These are phyloP conservation scores for Parazoanthus atlanticus DNA, from an alignment of 92 coral and sea anemone species.

Conservation along the genomic window DNA sequence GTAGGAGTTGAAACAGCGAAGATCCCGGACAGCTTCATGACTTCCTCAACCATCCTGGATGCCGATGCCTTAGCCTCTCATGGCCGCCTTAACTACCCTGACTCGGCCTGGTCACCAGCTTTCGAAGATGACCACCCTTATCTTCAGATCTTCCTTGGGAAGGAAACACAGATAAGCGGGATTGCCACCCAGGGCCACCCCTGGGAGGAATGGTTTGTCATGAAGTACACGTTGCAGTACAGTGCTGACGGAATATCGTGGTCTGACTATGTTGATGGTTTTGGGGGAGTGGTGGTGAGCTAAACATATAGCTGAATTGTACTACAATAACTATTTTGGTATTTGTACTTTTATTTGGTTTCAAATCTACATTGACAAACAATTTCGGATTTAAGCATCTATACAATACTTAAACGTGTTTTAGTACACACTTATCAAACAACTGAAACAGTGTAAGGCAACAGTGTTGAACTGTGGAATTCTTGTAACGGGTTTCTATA, in stretches of 20 bases:
- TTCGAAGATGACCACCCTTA: conserved; percentile 51
- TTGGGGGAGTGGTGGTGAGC: conserved; percentile 60
- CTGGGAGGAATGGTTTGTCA: conserved; percentile 68
- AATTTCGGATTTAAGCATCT: too few species aligned
- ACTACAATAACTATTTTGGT: too few species aligned
- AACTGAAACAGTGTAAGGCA: too few species aligned
- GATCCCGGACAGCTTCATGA: conserved; percentile 57
- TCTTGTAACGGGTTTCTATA: too few species aligned
- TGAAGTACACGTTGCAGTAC: conserved; percentile 57
- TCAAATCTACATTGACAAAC: too few species aligned
- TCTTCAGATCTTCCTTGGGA: conserved; percentile 68
- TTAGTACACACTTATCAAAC: too few species aligned
- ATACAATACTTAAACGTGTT: too few species aligned
- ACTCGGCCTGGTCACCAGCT: conserved; percentile 59
- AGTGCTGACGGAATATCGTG: conserved; percentile 60
- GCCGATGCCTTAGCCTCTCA: conserved; percentile 40
- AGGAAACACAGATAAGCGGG: conserved; percentile 63
- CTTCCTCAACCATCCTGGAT: conserved; percentile 57
- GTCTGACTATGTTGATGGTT: conserved; percentile 59
- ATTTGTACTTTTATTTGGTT: too few species aligned
- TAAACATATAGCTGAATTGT: not conserved
- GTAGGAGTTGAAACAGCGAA: conserved; percentile 56
- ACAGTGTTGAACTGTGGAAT: too few species aligned
- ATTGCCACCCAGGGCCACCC: conserved; percentile 74
- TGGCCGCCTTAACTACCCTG: conserved; percentile 64